A percentile compares a stretch with the other conserved stretches of the same genome.
These are phyloP conservation scores for Leucozona laternaria DNA, from an alignment of 2,888 invertebrate genomes.

Conservation along the genomic window DNA sequence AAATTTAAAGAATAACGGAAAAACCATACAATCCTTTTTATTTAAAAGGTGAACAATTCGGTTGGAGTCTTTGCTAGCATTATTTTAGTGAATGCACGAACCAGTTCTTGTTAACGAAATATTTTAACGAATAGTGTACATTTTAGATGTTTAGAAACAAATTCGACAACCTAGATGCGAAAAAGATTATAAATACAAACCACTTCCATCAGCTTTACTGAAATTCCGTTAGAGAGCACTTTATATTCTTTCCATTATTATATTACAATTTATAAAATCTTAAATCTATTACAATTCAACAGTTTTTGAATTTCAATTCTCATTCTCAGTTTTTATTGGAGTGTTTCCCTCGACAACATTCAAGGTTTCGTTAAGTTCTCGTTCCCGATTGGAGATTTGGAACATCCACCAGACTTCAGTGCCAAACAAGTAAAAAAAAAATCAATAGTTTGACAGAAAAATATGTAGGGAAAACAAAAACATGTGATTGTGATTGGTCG, in stretches of 20 bases:
- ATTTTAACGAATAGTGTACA: neutral
- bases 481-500: too few relatives aligned
- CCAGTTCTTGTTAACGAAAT: neutral
- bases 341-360: neutral
- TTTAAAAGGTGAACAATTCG: neutral
- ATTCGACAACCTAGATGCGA: neutral
- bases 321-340: neutral
- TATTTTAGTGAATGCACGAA: neutral
- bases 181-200: neutral
- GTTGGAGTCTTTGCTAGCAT: neutral
- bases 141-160: neutral
- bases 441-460: too few relatives aligned
- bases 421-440: too few relatives aligned
- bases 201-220: neutral
- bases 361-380: neutral
- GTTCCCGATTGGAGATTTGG: neutral
- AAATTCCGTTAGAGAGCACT: neutral
- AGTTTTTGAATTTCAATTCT: neutral
- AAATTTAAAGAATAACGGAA: neutral
- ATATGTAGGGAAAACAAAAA: too few relatives aligned
- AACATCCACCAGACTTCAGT: too few relatives aligned
- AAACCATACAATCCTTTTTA: neutral
- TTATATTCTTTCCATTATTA: neutral
- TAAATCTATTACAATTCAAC: conserved; percentile 1
- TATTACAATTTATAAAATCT: neutral